Percentiles rank a stretch among this genome's conserved stretches.
phyloP scores from a whole-genome alignment of 2,797 vertebrate genomes.

The Picus viridis region DNA sequence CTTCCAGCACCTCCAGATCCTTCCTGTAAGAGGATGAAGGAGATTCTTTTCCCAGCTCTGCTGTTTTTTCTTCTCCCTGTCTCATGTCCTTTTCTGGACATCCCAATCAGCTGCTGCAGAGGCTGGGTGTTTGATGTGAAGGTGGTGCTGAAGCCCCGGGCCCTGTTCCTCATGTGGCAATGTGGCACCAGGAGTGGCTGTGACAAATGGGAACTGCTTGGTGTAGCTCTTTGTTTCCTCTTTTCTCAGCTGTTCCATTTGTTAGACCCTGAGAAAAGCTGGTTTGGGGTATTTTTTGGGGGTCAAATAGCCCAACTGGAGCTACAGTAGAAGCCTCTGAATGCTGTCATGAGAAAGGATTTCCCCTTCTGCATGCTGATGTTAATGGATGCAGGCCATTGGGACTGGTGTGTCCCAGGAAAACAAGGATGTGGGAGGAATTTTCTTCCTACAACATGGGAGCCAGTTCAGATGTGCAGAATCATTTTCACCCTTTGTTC shows the following conservation, averaged over 20 bases:
- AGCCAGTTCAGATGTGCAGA: neutral
- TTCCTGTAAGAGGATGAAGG: too few species aligned
- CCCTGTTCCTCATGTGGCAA: neutral
- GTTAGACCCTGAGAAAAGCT: neutral
- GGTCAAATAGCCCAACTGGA: neutral
- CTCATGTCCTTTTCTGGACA: neutral
- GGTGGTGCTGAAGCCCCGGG: rapidly evolving
- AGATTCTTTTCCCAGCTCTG: neutral
- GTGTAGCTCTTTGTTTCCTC: neutral
- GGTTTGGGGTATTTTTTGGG: neutral
- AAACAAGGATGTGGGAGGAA: neutral
- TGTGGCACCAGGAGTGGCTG: neutral
- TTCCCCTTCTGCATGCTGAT: neutral
- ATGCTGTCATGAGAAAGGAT: neutral
- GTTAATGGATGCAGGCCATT: neutral
- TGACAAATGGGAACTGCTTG: neutral
- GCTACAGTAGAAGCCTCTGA: neutral
- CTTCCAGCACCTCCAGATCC: too few species aligned
- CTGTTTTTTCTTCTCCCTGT: rapidly evolving
- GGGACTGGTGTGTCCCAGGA: neutral
- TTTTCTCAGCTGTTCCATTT: neutral
- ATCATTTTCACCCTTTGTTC: neutral
- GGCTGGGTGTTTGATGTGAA: neutral
- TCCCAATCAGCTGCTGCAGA: neutral
- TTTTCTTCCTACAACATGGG: neutral